These are phyloP conservation scores for Orchestes rusci DNA, from an alignment of 2,888 invertebrate genomes.

Conservation along the genomic window DNA sequence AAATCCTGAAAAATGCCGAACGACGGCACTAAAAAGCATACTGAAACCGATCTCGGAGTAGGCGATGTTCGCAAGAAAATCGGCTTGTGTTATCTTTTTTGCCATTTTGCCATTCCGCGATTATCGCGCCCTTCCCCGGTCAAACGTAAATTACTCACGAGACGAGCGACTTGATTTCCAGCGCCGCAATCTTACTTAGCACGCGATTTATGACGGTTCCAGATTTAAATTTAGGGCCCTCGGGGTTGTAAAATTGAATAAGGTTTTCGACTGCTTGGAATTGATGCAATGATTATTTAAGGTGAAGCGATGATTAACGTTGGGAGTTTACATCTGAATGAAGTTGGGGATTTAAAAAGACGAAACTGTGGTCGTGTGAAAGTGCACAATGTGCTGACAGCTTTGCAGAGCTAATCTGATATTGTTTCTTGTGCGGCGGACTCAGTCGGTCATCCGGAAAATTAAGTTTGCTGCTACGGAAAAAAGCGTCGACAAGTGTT, in stretches of 20 bases:
- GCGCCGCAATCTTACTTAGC: constrained; percentile 30
- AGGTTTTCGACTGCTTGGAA: constrained; percentile 17
- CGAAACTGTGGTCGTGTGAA: no score
- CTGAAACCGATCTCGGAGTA: constrained; percentile 37
- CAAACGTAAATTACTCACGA: constrained; percentile 37
- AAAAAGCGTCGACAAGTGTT: constrained; percentile 28
- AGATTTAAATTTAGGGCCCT: constrained; percentile 17
- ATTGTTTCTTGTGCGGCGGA: constrained; percentile 43
- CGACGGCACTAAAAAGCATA: constrained; percentile 34
- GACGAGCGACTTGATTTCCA: constrained; percentile 38
- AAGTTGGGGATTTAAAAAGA: no score
- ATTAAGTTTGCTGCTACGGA: constrained; percentile 43
- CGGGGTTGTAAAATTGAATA: constrained; percentile 17
- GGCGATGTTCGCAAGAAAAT: constrained; percentile 40
- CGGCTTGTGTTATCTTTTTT: constrained; percentile 47
- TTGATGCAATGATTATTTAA: no score
- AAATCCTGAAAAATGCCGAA: constrained; percentile 21
- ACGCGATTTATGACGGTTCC: constrained; percentile 21
- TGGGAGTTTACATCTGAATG: no score
- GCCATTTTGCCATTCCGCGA: constrained; percentile 46
- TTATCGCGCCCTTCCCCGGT: constrained; percentile 36
- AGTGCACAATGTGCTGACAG: no score
- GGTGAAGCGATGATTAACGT: no score
- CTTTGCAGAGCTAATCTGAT: constrained; percentile 44
- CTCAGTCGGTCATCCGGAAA: constrained; percentile 46